These are phyloP conservation scores for Beris chalybata DNA, from an alignment of 2,888 invertebrate genomes.

Conservation along the genomic window DNA sequence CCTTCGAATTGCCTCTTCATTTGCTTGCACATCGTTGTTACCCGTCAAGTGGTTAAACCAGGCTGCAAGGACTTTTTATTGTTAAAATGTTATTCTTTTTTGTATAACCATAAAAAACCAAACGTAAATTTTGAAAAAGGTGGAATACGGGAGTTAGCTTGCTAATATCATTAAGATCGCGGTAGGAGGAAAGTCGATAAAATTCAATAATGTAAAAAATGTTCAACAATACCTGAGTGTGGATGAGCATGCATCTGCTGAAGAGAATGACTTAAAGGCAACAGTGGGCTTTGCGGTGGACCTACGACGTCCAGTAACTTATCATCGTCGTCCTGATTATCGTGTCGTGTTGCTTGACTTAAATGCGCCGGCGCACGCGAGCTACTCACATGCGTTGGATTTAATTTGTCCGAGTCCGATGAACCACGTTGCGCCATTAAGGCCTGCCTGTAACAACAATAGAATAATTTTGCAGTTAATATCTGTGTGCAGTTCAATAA, in stretches of 20 bases:
- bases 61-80: conserved; percentile 59
- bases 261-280: conserved; percentile 59
- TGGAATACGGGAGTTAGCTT: background rate
- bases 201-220: conserved; percentile 6
- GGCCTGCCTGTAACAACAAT: conserved; percentile 71
- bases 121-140: background rate
- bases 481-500: background rate
- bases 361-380: conserved; percentile 54
- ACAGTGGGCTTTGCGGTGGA: conserved; percentile 78
- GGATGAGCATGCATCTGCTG: conserved; percentile 58
- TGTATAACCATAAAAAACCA: conserved; percentile 21
- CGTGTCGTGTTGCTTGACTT: conserved; percentile 54
- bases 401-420: conserved; percentile 57
- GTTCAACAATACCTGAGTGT: conserved; percentile 54
- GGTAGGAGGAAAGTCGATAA: background rate
- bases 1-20: conserved; percentile 55
- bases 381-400: conserved; percentile 63
- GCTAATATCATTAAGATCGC: too few species aligned
- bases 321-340: conserved; percentile 76
- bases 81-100: conserved; percentile 39
- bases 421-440: conserved; percentile 57
- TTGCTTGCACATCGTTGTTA: conserved; percentile 57
- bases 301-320: conserved; percentile 85
- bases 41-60: conserved; percentile 66
- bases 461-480: conserved; percentile 36